Conservation (phyloP, 2,797 vertebrate species). For the Diplodus sargus region DNA sequence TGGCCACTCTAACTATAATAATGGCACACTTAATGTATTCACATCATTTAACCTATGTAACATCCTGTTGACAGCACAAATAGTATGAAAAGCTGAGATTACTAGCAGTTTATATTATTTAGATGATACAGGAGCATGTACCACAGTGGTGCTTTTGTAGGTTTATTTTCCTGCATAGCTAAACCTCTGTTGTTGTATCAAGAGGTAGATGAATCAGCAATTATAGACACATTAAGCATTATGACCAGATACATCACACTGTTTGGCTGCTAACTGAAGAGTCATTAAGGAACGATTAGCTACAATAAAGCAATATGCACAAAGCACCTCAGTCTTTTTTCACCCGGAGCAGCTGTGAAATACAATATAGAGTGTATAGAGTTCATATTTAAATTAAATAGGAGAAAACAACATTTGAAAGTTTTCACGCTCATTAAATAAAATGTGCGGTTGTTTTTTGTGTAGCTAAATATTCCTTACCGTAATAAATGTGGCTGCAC, state of each 20-base stretch:
- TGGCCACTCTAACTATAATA: neutral
- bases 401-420: neutral
- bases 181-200: conserved; percentile 1
- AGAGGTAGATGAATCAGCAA: conserved; percentile 6
- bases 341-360: neutral
- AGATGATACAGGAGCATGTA: neutral
- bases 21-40: neutral
- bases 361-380: no score
- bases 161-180: neutral
- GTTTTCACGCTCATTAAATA: neutral
- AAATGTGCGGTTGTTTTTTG: neutral
- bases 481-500: conserved; percentile 97
- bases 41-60: neutral
- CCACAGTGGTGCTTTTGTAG: neutral
- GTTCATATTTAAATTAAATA: neutral
- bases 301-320: conserved; percentile 3
- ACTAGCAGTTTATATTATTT: neutral
- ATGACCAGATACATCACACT: neutral
- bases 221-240: neutral
- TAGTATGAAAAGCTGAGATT: no score
- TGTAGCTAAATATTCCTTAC: conserved; percentile 72
- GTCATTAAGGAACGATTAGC: conserved; percentile 13
- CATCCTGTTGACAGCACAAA: neutral
- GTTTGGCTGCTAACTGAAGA: neutral
- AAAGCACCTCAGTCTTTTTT: neutral